A percentile compares a stretch with the other conserved stretches of the same genome.
These are phyloP conservation scores for Drepana falcataria DNA, from an alignment of 2,888 invertebrate species.

Conservation along the genomic window DNA sequence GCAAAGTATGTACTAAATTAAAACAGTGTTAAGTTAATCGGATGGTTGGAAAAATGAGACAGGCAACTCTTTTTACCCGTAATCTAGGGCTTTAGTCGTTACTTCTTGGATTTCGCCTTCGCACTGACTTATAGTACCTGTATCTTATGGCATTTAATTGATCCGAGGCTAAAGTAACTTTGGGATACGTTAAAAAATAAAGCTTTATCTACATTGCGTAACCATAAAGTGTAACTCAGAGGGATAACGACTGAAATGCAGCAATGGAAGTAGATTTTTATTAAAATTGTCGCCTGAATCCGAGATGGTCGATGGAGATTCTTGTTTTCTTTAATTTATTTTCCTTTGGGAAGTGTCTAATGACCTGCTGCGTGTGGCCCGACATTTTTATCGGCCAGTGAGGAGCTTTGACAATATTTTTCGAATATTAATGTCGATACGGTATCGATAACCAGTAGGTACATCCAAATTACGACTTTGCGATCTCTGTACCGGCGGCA, in stretches of 20 bases:
- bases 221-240: neutral
- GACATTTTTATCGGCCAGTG: conserved; percentile 73
- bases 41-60: conserved; percentile 35
- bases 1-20: conserved; percentile 13
- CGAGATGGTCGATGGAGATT: conserved; percentile 61
- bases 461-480: conserved; percentile 29
- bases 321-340: conserved; percentile 77
- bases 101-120: conserved; percentile 62
- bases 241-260: conserved; percentile 3
- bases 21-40: conserved; percentile 38
- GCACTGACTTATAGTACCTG: conserved; percentile 59
- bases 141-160: conserved; percentile 68
- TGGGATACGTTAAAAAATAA: conserved; percentile 13
- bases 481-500: conserved; percentile 21
- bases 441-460: conserved; percentile 52
- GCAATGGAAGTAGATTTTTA: conserved; percentile 19
- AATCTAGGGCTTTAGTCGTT: conserved; percentile 55
- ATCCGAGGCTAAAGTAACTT: conserved; percentile 40
- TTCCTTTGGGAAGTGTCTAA: conserved; percentile 74
- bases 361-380: conserved; percentile 75
- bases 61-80: conserved; percentile 39
- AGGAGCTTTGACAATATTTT: conserved; percentile 73
- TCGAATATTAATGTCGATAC: conserved; percentile 64
- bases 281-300: conserved; percentile 30
- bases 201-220: conserved; percentile 27